phyloP scores from a whole-genome alignment of 2,113 vertebrate genomes.

The Osmerus eperlanus region DNA sequence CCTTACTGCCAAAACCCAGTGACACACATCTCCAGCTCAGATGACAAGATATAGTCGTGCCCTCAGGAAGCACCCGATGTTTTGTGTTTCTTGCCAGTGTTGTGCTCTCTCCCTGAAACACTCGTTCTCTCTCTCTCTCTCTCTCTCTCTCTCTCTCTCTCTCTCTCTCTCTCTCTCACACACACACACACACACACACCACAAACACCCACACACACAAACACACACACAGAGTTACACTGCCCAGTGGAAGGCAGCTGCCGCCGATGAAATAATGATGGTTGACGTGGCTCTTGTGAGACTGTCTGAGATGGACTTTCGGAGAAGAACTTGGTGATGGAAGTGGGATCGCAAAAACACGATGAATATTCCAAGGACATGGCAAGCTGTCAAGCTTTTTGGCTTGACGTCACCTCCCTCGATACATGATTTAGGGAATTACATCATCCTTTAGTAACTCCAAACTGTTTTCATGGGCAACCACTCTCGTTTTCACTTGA shows the following conservation, averaged over 20 bases:
- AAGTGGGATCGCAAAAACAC: background rate
- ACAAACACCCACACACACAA: background rate
- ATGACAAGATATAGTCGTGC: background rate
- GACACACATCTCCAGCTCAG: background rate
- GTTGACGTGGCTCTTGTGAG: background rate
- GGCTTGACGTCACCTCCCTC: background rate
- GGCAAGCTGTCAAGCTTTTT: background rate
- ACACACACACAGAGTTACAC: background rate
- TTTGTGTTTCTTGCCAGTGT: background rate
- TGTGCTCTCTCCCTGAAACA: too few species aligned
- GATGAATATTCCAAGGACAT: background rate
- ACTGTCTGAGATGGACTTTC: background rate
- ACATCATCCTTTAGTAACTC: constrained; percentile 1
- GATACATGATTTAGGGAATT: constrained; percentile 18
- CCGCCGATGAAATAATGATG: background rate
- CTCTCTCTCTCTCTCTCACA: background rate
- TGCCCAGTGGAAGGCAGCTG: background rate
- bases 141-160: too few species aligned
- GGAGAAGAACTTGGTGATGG: background rate
- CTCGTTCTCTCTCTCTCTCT: too few species aligned
- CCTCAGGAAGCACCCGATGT: background rate
- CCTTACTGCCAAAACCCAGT: background rate
- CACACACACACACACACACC: background rate
- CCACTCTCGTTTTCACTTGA: too few species aligned
- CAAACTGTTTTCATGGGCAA: background rate